Evolutionary conservation across 2,888 invertebrate genomes (phyloP).

Genomic region (Sarcophaga subvicina): DNA sequence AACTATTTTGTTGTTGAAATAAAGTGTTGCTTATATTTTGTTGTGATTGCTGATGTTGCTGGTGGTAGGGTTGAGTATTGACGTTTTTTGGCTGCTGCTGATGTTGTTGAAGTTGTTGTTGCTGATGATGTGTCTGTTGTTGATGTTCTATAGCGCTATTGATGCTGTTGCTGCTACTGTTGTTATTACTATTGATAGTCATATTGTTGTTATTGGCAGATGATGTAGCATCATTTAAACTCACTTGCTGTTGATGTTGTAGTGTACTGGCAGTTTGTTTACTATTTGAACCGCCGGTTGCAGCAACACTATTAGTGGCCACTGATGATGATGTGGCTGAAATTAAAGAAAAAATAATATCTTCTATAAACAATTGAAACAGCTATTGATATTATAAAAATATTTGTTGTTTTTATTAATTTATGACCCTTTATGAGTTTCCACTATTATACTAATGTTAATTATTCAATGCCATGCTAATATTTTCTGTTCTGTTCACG

Average conservation of each 20-base stretch:
- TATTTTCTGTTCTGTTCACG: too few relatives aligned
- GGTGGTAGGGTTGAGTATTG: constrained; percentile 70
- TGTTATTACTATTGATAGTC: constrained; percentile 70
- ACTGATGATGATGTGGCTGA: constrained; percentile 70
- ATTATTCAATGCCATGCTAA: too few relatives aligned
- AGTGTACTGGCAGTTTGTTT: constrained; percentile 71
- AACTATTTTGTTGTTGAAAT: constrained; percentile 73
- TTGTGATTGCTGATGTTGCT: constrained; percentile 68
- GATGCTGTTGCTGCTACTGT: constrained; percentile 67
- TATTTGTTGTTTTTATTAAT: background rate
- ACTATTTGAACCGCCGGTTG: constrained; percentile 66
- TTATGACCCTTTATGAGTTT: background rate
- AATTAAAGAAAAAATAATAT: constrained; percentile 42
- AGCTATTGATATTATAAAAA: background rate
- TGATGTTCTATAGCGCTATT: constrained; percentile 68
- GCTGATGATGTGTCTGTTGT: constrained; percentile 59
- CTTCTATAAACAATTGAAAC: background rate
- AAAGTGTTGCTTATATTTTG: constrained; percentile 68
- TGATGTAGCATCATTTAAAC: constrained; percentile 70
- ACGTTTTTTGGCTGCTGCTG: constrained; percentile 69
- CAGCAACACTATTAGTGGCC: constrained; percentile 69
- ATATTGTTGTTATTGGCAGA: constrained; percentile 71
- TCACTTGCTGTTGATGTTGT: constrained; percentile 70
- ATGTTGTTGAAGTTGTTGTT: constrained; percentile 57
- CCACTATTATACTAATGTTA: background rate